phyloP scores from a whole-genome alignment of 2,797 vertebrate genomes.

The Bufotes viridis region DNA sequence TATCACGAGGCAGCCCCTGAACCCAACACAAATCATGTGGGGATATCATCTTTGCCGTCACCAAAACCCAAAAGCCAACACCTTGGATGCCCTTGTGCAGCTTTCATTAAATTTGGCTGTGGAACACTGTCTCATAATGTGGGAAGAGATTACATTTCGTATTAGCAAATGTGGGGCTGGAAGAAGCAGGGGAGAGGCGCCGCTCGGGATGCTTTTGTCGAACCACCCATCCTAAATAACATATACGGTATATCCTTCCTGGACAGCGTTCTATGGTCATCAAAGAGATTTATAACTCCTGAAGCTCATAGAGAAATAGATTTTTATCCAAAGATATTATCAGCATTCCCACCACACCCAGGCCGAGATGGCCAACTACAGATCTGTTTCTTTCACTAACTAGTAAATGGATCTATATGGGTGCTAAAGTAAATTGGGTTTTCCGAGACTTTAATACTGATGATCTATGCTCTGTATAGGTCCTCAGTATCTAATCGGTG shows the following conservation, averaged over 20 bases:
- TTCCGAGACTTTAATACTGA: too few species aligned
- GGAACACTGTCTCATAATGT: neutral
- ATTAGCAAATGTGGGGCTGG: neutral
- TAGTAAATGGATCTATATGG: too few species aligned
- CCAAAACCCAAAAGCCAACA: constrained; percentile 34
- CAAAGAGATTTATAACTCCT: neutral
- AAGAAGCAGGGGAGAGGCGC: neutral
- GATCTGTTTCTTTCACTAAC: neutral
- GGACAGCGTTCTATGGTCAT: neutral
- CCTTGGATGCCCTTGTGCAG: neutral
- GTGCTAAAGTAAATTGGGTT: too few species aligned
- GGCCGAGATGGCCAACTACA: neutral
- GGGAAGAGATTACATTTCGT: constrained; percentile 45
- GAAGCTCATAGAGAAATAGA: neutral
- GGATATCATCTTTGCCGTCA: constrained; percentile 21
- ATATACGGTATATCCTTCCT: neutral
- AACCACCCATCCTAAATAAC: constrained; percentile 24
- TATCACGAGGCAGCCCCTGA: neutral
- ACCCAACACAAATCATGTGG: constrained; percentile 23
- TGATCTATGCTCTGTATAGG: too few species aligned
- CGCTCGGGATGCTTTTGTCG: constrained; percentile 35
- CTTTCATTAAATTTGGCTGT: constrained; percentile 4
- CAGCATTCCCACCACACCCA: neutral
- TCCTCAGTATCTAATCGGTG: too few species aligned
- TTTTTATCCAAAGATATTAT: neutral